Evolutionary conservation across 2,113 vertebrate species (phyloP), one percentile per base, ranked within the genome.

Genomic region (Chunga burmeisteri): DNA sequence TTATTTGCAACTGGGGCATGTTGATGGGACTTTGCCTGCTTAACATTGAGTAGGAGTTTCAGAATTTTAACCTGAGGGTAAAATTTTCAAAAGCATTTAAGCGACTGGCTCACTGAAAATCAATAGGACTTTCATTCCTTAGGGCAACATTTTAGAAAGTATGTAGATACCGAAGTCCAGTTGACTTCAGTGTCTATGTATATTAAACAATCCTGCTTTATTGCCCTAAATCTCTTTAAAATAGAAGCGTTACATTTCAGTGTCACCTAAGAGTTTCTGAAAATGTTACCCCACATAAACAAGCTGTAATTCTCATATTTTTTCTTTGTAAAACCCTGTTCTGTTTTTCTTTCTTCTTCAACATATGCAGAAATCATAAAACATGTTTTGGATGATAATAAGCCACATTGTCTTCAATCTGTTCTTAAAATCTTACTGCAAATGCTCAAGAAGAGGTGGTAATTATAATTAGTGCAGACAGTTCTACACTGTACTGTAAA

Each of bases 41-140:
- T 89, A 84, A 87, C 86, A 49, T 0, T 93, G 94, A 96, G 95
- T 95, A 91, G 95, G 96, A 96, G 95, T 93, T 96, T 94, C 94
- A 96, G 97, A 94, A 96, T 96, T 96, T 94, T 96, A 94, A 74
- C 97, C 94, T 13, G 55, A 92, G 95, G 95, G 97, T 68, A 96
- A 96, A 95, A 96, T 94, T 97, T 96, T 96, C 93, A 95, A 92
- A 96, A 97, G 94, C 77, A 87, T 95, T 93, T 91, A 87, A 94
- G 88, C 10, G 22, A 95, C 93, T 91, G 74, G 58, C 81, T 95
- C 81, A 66, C 77, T 85, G 86, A 85, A 96, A 97, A 96, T 94
- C 96, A 94, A 87, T 93, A 91, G 70, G 62, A 96, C 89, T 94
- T 95, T 87, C 89, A 89, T 49, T 95, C 88, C 91, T 96, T 36